Base-by-base conservation (phyloP, 2,797 vertebrate genomes). In the Hemitrygon akajei region DNA sequence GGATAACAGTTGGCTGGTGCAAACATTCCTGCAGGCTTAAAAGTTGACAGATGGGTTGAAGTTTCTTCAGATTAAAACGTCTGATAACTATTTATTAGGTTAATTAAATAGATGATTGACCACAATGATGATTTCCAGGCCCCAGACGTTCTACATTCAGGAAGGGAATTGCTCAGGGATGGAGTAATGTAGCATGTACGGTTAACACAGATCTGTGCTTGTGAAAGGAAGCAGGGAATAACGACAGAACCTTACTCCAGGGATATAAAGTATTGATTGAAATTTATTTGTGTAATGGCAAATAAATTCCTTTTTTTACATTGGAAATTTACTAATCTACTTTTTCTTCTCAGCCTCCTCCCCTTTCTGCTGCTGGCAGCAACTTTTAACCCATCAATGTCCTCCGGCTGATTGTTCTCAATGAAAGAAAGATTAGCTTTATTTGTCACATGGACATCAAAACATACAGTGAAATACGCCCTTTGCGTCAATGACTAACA, bases 41-140 rank as follows among this genome's bases (percentile, higher is more conserved):
- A 89, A 69, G 20, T 37, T 89, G 86, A 69, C 86, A 89, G 86
- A 69, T 89, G 63, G 60, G 86, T 63, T n/a, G 63, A 89, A 34
- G 86, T 16, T 18, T 12, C 60, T 10, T 69, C 18, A 69, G 20
- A 89, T 89, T 69, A 69, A 89, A 89, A 89, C 37, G 63, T 37
- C 63, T 89, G 86, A 63, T 89, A 69, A 89, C 86, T 89, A 89
- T 89, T 69, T 89, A 89, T 89, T 69, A 89, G 86, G n/a, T 69
- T 89, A 89, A 89, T 69, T 37, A 89, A 89, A 89, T 10, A 69
- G 63, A 89, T 89, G n/a, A 89, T 69, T 89, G 60, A 69, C 86
- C 9, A 7, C 60, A 89, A 66, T 69, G 63, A 37, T 69, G 60
- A 66, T 69, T 69, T 25, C 86, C 66, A 34, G 60, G 6, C 60